Percentiles rank a stretch among this genome's conserved stretches.
Evolutionary conservation across 1,140 invertebrate genomes (phyloP).

Genomic region (Macrotrachela quadricornifera): DNA sequence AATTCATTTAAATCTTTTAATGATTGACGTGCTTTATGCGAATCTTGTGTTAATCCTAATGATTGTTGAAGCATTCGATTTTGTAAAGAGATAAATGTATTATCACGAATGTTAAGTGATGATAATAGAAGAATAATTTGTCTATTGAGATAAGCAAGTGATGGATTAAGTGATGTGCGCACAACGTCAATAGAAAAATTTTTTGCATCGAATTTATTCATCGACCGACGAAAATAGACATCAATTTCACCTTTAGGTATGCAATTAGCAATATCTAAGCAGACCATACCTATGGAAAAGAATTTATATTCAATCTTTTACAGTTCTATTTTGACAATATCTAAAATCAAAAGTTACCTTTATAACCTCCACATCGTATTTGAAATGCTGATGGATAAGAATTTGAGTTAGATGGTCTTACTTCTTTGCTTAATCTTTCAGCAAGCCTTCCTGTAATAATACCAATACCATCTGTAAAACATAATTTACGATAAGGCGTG

Average conservation of each 20-base stretch:
- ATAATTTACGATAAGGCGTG: conserved; percentile 10
- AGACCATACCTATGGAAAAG: too few species aligned
- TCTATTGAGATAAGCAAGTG: neutral
- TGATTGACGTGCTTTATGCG: neutral
- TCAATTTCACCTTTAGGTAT: neutral
- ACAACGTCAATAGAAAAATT: neutral
- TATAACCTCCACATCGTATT: conserved; percentile 18
- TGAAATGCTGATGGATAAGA: conserved; percentile 11
- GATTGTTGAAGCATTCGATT: neutral
- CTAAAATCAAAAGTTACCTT: conserved; percentile 20
- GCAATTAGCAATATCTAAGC: too few species aligned
- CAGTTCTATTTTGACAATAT: too few species aligned
- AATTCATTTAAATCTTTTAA: neutral
- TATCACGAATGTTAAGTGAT: neutral
- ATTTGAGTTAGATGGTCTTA: neutral
- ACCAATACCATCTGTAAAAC: conserved; percentile 18
- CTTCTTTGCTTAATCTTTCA: neutral
- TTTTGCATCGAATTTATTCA: conserved; percentile 2
- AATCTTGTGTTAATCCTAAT: neutral
- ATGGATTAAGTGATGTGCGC: neutral
- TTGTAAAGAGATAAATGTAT: neutral
- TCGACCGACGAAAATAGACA: too few species aligned
- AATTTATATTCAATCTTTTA: too few species aligned
- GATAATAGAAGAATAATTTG: conserved; percentile 3
- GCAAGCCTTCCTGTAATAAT: conserved; percentile 13